These are phyloP conservation scores for Arbacia lixula DNA, from an alignment of 53 echinoderm and acorn worm species.

Conservation along the genomic window DNA sequence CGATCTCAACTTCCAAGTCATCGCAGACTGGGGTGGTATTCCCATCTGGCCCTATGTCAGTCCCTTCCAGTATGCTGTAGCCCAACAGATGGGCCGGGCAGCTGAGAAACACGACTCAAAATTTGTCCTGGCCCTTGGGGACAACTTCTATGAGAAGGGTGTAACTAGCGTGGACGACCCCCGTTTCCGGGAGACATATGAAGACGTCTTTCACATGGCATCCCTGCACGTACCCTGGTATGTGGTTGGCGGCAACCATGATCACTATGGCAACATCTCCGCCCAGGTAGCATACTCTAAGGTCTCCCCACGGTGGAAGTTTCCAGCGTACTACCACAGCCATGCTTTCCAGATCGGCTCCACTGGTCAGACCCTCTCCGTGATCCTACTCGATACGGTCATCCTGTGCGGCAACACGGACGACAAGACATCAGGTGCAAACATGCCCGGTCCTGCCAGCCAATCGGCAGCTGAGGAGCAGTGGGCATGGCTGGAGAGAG, in stretches of 20 bases:
- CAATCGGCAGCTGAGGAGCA: constrained; percentile 67
- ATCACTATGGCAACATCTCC: constrained; percentile 83
- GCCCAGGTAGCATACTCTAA: constrained; percentile 87
- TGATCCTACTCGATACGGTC: constrained; percentile 90
- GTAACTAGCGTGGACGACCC: constrained; percentile 84
- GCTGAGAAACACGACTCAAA: constrained; percentile 65
- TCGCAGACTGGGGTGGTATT: constrained; percentile 95
- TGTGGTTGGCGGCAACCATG: constrained; percentile 89
- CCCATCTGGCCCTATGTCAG: constrained; percentile 73
- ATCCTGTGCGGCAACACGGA: constrained; percentile 74
- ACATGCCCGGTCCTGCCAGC: constrained; percentile 73
- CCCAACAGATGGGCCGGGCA: constrained; percentile 81
- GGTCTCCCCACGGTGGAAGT: constrained; percentile 84
- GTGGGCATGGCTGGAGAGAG: constrained; percentile 87
- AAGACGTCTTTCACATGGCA: constrained; percentile 80
- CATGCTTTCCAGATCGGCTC: constrained; percentile 67
- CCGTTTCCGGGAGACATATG: constrained; percentile 85
- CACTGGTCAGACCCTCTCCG: constrained; percentile 62
- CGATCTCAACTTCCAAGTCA: constrained; percentile 67
- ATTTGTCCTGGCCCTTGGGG: constrained; percentile 92
- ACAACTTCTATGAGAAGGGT: constrained; percentile 87
- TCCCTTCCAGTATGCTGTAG: constrained; percentile 73
- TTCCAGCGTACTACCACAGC: constrained; percentile 81
- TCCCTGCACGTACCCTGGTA: constrained; percentile 88
- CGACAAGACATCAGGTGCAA: constrained; percentile 62